A percentile compares a stretch with the other conserved stretches of the same genome.
Conservation (phyloP, 2,113 vertebrate species). For the Turnix velox region DNA sequence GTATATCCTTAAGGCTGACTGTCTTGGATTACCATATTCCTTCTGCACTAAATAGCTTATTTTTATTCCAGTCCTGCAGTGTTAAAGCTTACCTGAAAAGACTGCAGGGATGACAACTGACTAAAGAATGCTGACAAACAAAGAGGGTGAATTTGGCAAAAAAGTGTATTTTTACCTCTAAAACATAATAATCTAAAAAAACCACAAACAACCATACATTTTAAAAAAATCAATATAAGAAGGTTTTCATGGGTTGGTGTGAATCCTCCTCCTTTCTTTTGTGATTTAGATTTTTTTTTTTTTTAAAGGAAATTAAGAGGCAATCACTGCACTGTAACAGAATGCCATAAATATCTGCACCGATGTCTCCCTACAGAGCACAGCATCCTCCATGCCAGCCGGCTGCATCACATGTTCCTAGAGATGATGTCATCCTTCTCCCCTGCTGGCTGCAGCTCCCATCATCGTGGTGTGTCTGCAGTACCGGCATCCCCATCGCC, state of each 20-base stretch:
- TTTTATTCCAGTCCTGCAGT: background rate
- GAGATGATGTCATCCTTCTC: slow-evolving; percentile 69
- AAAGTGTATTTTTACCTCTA: background rate
- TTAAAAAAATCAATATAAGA: background rate
- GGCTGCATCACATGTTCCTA: background rate
- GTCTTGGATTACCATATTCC: background rate
- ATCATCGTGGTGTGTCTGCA: background rate
- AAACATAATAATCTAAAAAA: background rate
- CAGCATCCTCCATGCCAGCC: slow-evolving; percentile 8
- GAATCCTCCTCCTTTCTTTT: background rate
- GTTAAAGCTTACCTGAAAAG: background rate
- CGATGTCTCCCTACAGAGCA: background rate
- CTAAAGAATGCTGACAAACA: background rate
- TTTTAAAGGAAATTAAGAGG: background rate
- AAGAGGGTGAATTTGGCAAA: background rate
- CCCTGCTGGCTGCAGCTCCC: background rate
- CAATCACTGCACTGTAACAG: background rate
- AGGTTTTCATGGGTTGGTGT: background rate
- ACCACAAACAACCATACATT: background rate
- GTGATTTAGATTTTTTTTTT: too few relatives aligned
- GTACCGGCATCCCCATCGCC: background rate
- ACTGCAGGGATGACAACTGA: background rate
- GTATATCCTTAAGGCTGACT: background rate
- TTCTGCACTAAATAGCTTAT: background rate
- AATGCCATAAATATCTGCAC: slow-evolving; percentile 5